Evolutionary conservation across 2,113 vertebrate genomes (phyloP).

Genomic region (Pedetes capensis): DNA sequence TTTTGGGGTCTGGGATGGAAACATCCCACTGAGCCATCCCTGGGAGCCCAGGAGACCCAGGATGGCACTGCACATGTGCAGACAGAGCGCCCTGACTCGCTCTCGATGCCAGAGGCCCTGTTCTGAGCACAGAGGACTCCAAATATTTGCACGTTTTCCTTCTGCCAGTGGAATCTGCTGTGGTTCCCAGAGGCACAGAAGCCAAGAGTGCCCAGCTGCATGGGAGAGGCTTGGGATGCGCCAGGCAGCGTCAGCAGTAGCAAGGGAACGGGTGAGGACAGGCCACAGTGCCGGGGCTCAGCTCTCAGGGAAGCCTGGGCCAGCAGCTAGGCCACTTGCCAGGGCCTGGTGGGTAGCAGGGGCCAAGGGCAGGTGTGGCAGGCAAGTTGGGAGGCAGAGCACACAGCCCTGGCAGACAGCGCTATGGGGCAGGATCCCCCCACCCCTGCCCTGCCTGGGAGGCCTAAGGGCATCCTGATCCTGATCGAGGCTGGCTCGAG

Average conservation of each 20-base stretch:
- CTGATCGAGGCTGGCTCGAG: too few relatives aligned
- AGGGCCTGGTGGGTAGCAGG: neutral
- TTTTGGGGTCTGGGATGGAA: too few relatives aligned
- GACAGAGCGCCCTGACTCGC: too few relatives aligned
- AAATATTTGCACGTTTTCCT: constrained; percentile 38
- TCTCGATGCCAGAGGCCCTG: neutral
- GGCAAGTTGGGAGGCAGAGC: too few relatives aligned
- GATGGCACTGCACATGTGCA: too few relatives aligned
- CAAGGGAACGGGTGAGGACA: neutral
- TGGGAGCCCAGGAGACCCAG: too few relatives aligned
- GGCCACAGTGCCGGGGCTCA: neutral
- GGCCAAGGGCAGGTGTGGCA: neutral
- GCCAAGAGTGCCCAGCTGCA: constrained; percentile 16
- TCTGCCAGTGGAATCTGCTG: constrained; percentile 26
- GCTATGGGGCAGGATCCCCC: neutral
- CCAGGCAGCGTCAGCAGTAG: neutral
- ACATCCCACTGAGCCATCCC: too few relatives aligned
- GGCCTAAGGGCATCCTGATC: neutral
- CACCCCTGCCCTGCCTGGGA: neutral
- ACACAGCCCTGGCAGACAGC: too few relatives aligned
- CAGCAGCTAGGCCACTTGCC: neutral
- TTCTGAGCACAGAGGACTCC: neutral
- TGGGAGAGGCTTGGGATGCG: neutral
- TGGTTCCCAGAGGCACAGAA: neutral
- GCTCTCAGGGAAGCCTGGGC: neutral